Conservation (phyloP, 2,113 vertebrate species). For the Peromyscus maniculatus region DNA sequence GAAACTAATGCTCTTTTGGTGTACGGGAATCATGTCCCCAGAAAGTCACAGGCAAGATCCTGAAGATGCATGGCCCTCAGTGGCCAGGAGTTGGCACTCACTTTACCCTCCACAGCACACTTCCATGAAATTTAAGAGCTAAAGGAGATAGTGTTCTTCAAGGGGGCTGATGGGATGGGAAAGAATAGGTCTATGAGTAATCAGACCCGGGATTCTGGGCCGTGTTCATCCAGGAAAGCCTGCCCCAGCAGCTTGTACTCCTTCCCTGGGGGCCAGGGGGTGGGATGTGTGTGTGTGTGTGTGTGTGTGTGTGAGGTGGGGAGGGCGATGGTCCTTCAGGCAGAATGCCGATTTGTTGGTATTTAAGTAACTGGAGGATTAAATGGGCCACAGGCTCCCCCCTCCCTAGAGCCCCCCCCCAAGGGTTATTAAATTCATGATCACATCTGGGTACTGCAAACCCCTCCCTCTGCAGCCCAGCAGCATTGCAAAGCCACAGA, state of each 20-base stretch:
- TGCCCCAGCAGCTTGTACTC: neutral
- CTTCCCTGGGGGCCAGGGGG: neutral
- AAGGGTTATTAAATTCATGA: slow-evolving; percentile 6
- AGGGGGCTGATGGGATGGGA: neutral
- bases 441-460: neutral
- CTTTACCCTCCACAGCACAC: neutral
- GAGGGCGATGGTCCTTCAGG: neutral
- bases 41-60: neutral
- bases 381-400: slow-evolving; percentile 40
- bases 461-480: slow-evolving; percentile 4
- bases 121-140: neutral
- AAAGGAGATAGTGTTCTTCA: neutral
- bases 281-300: no score
- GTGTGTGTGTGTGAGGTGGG: no score
- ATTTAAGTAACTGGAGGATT: slow-evolving; percentile 65
- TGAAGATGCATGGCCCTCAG: neutral
- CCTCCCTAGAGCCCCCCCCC: neutral
- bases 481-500: neutral
- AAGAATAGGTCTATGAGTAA: neutral
- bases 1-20: neutral
- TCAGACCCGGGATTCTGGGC: neutral
- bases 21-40: neutral
- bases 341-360: slow-evolving; percentile 50
- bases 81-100: neutral
- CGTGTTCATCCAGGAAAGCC: neutral